These are phyloP conservation scores for Chloromyia formosa DNA, from an alignment of 2,888 invertebrate species.

Conservation along the genomic window DNA sequence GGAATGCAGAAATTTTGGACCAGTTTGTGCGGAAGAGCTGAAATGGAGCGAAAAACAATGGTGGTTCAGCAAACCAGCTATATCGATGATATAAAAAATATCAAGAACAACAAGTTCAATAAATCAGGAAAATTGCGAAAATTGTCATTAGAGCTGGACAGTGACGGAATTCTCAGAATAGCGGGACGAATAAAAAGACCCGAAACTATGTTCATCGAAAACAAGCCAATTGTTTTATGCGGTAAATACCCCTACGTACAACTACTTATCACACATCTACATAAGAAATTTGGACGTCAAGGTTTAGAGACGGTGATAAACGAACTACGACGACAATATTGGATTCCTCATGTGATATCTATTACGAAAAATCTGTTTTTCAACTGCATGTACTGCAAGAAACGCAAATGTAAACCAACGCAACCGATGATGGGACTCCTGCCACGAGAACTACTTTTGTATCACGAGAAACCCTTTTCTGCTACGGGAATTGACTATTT, in stretches of 20 bases:
- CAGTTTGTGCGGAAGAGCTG: neutral
- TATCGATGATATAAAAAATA: slow-evolving; percentile 12
- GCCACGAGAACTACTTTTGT: slow-evolving; percentile 50
- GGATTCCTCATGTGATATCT: slow-evolving; percentile 38
- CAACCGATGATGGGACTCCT: slow-evolving; percentile 53
- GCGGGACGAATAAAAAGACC: slow-evolving; percentile 9
- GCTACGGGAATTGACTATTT: slow-evolving; percentile 49
- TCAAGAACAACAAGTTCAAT: neutral
- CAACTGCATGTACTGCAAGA: slow-evolving; percentile 41
- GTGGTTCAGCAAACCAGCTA: slow-evolving; percentile 19
- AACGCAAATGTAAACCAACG: slow-evolving; percentile 37
- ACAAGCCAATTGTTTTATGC: slow-evolving; percentile 35
- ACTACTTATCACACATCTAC: neutral
- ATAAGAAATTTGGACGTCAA: neutral
- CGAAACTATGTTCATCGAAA: slow-evolving; percentile 6
- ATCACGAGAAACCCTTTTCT: slow-evolving; percentile 50
- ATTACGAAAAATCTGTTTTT: slow-evolving; percentile 37
- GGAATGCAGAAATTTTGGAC: neutral
- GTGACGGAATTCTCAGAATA: slow-evolving; percentile 2
- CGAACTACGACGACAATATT: slow-evolving; percentile 27
- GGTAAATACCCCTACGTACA: slow-evolving; percentile 38
- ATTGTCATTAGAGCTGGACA: slow-evolving; percentile 20
- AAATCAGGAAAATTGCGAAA: neutral
- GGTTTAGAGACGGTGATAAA: slow-evolving; percentile 7
- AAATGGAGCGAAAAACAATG: slow-evolving; percentile 21